Base-by-base conservation (phyloP, 2,888 invertebrate species). In the Cryptus armator region DNA sequence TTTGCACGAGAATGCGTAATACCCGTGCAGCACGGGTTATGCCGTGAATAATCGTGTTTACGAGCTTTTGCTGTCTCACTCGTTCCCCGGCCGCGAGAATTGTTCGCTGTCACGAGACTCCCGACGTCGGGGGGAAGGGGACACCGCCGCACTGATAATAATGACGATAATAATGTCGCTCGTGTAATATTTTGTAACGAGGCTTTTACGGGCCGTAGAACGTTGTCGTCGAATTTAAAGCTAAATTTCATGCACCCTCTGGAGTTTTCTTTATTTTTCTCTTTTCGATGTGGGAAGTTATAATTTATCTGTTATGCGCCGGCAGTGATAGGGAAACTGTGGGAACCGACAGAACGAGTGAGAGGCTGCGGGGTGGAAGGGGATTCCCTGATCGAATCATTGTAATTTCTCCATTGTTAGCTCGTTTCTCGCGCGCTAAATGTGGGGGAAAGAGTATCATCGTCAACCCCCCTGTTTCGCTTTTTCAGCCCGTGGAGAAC, bases 41-140 rank as follows among this genome's bases (percentile, higher is more conserved):
- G 56, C 48, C 76, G 62, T 76, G 62, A 81, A 76, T 75, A 81
- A 76, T 81, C 64, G 76, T 76, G 76, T 76, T 81, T 64, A 68
- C 76, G 81, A 70, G 81, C 62, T 32, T 70, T 62, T 59, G 37
- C 62, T 43, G 19, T 62, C 67, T 66, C 56, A 46, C 56, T 67
- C 59, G 56, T 67, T 74, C 66, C 44, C 14, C 44, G 59, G 29
- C 32, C 29, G 29, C 29, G 62, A 62, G 59, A 53, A 76, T 70
- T 70, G 81, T 53, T 76, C 64, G 64, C 51, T 70, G 75, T 81
- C 81, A 68, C 75, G 75, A 81, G 59, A 68, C 46, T 19, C 1
- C 44, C 62, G 59, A 43, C 19, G 24, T 24, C 24, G 24, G 37
- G 48, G 19, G 10, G 5, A 37, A 9, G 37, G 37, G 9, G n/a